A percentile compares a stretch with the other conserved stretches of the same genome.
Conservation (phyloP, 2,888 invertebrate genomes). For the Athalia cordata region DNA sequence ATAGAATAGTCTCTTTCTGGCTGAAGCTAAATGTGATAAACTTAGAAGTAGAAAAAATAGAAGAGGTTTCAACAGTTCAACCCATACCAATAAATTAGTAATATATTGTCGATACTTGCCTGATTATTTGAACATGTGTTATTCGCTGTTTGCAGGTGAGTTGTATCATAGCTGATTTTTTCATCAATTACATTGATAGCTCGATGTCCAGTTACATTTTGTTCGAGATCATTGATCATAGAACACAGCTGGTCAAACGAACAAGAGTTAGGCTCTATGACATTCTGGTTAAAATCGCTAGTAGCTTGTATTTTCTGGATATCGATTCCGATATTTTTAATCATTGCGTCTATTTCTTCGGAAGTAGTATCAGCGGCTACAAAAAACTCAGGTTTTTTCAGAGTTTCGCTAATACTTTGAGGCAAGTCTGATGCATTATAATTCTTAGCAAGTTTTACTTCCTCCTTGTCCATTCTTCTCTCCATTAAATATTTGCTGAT, state of each 20-base stretch:
- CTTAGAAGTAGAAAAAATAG: background rate
- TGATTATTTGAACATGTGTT: slow-evolving; percentile 48
- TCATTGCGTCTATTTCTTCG: slow-evolving; percentile 33
- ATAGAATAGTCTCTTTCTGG: slow-evolving; percentile 62
- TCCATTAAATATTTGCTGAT: slow-evolving; percentile 47
- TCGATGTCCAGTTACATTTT: slow-evolving; percentile 49
- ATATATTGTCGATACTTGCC: slow-evolving; percentile 46
- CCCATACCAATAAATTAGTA: background rate
- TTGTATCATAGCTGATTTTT: background rate
- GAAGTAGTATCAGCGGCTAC: background rate
- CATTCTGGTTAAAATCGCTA: slow-evolving; percentile 63
- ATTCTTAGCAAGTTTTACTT: background rate
- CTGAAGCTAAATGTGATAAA: slow-evolving; percentile 52
- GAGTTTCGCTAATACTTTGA: slow-evolving; percentile 23
- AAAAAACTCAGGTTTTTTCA: background rate
- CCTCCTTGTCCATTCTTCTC: slow-evolving; percentile 23
- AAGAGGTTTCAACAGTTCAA: background rate
- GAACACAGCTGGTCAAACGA: slow-evolving; percentile 64
- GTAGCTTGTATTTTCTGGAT: slow-evolving; percentile 36
- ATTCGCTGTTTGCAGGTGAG: slow-evolving; percentile 21
- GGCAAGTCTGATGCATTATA: slow-evolving; percentile 18
- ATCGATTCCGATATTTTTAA: slow-evolving; percentile 33
- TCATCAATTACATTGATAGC: slow-evolving; percentile 13
- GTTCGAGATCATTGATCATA: slow-evolving; percentile 65
- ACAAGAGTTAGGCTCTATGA: slow-evolving; percentile 60